Base-by-base conservation (phyloP, 1,140 invertebrate genomes). In the Doryteuthis pealeii region DNA sequence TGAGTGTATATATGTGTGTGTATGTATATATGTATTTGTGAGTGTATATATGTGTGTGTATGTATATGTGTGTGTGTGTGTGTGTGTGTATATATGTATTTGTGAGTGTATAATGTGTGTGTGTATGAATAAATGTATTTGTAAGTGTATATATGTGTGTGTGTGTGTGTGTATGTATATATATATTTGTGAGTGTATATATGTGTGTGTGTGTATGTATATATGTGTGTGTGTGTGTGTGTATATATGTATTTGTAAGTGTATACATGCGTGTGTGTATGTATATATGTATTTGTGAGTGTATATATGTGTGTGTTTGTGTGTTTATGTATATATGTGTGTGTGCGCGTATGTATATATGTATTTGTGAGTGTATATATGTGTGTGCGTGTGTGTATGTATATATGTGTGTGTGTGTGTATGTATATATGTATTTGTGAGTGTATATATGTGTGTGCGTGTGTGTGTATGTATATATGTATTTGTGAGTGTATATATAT, bases 331-430 rank as follows among this genome's bases (percentile, higher is more conserved):
- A 62, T n/a, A 18, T 58, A 2, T 58, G 26, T 58, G 26, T 58
- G 26, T 58, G 26, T 58, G 26, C 26, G 15, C 18, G 54, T 62
- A 18, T 62, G 54, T 58, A 15, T 58, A 15, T 18, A 2, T 58
- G 15, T 18, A 58, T n/a, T 58, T 4, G 18, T n/a, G 4, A 8
- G 54, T 6, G 6, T 12, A 28, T 6, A 1, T 62, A 6, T 62
- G 54, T 40, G 35, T 73, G 54, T 72, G 40, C 71, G 73, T 75
- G 40, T 73, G 54, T 75, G 40, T 75, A 75, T 73, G 40, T 75
- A 73, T 73, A 40, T 75, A 75, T 5, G 35, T 40, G 35, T 40
- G 10, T 40, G 35, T 40, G 35, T 10, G 10, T 10, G 10, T 40
- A 40, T n/a, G n/a, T n/a, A n/a, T n/a, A n/a, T n/a, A n/a, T n/a